A percentile compares a stretch with the other conserved stretches of the same genome.
These are phyloP conservation scores for Danio albolineatus DNA, from an alignment of 2,797 vertebrate species.

Conservation along the genomic window DNA sequence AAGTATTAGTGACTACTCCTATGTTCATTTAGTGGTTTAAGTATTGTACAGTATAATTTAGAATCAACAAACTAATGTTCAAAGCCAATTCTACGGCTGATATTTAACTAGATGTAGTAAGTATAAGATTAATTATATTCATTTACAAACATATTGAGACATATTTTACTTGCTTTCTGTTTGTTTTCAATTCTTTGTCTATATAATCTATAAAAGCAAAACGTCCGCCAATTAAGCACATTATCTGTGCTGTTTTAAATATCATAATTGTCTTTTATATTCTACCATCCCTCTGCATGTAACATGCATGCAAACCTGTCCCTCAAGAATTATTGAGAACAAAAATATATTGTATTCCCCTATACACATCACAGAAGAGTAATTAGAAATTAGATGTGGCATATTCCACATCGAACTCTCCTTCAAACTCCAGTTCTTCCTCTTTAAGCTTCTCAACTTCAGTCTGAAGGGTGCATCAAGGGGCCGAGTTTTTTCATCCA, in stretches of 20 bases:
- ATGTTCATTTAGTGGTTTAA: slow-evolving; percentile 45
- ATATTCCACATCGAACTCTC: slow-evolving; percentile 25
- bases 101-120: slow-evolving; percentile 37
- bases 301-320: slow-evolving; percentile 51
- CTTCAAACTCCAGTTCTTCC: slow-evolving; percentile 61
- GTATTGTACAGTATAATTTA: slow-evolving; percentile 29
- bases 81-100: slow-evolving; percentile 20
- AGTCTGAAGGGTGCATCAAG: slow-evolving; percentile 84
- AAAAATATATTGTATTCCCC: neutral
- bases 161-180: slow-evolving; percentile 27
- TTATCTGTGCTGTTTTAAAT: slow-evolving; percentile 39
- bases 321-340: neutral
- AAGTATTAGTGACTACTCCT: slow-evolving; percentile 40
- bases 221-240: neutral
- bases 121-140: slow-evolving; percentile 19
- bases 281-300: slow-evolving; percentile 52
- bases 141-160: slow-evolving; percentile 3
- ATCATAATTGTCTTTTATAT: slow-evolving; percentile 46
- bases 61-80: neutral
- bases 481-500: slow-evolving; percentile 81
- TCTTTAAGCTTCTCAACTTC: slow-evolving; percentile 79
- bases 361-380: neutral
- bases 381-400: neutral
- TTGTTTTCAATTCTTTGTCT: slow-evolving; percentile 29
- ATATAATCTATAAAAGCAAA: slow-evolving; percentile 31